A percentile compares a stretch with the other conserved stretches of the same genome.
Evolutionary conservation across 2,797 vertebrate genomes (phyloP).

Genomic region (Epinephelus awoara): DNA sequence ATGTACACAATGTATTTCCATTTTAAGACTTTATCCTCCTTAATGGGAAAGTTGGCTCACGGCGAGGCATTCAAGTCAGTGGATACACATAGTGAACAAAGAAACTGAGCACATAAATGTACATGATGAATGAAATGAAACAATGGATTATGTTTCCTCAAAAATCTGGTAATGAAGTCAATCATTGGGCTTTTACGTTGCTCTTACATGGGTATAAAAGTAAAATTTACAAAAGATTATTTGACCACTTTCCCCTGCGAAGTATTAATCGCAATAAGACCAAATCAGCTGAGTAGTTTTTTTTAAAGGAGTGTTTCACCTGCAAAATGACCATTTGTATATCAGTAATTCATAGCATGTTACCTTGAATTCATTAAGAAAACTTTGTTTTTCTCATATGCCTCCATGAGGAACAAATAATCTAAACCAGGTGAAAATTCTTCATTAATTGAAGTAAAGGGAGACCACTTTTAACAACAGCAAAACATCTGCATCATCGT

Average conservation of each 20-base stretch:
- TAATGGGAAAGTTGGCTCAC: conserved; percentile 45
- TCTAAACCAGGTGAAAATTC: no score
- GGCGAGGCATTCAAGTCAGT: conserved; percentile 2
- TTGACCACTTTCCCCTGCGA: not conserved
- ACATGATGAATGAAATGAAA: not conserved
- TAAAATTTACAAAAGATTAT: no score
- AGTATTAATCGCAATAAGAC: no score
- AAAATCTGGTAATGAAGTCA: not conserved
- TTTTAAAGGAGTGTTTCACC: not conserved
- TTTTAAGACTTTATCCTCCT: conserved; percentile 20
- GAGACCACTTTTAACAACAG: no score
- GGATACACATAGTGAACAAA: conserved; percentile 4
- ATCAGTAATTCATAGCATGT: no score
- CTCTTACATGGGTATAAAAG: not conserved
- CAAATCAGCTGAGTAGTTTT: not conserved
- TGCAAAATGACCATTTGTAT: no score
- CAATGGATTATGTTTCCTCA: not conserved
- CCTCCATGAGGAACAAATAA: no score
- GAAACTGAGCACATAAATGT: not conserved
- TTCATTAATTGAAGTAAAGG: no score
- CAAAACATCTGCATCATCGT: no score
- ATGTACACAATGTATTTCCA: conserved; percentile 27
- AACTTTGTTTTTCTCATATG: no score
- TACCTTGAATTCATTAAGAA: no score
- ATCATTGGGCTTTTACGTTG: conserved; percentile 10